Evolutionary conservation across 2,113 vertebrate species (phyloP).

Genomic region (Pelecanus crispus): DNA sequence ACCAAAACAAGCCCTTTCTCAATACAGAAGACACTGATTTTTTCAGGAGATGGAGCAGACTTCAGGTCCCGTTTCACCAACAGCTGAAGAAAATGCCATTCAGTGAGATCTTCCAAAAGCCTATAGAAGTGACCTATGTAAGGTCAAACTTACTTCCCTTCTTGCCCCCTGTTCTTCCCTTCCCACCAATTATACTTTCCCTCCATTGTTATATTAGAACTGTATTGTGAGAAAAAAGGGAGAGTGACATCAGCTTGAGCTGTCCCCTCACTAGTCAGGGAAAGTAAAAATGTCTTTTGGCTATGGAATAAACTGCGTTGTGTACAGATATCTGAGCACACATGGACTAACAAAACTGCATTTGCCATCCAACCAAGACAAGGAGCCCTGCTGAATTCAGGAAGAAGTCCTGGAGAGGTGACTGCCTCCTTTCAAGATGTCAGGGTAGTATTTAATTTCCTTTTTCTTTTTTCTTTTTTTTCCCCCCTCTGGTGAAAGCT

Average conservation of each 20-base stretch:
- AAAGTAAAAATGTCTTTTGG: background rate
- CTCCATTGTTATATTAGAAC: background rate
- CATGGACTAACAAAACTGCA: background rate
- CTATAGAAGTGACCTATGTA: background rate
- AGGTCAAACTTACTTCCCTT: background rate
- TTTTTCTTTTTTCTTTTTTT: background rate
- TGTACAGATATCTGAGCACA: background rate
- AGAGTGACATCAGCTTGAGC: background rate
- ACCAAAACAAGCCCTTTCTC: background rate
- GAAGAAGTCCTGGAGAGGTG: background rate
- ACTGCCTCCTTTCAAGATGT: background rate
- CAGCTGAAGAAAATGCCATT: background rate
- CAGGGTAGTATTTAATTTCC: background rate
- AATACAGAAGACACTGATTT: background rate
- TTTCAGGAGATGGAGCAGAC: background rate
- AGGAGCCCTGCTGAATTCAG: background rate
- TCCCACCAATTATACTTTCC: background rate
- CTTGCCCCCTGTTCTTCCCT: background rate
- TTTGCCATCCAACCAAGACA: background rate
- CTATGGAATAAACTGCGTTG: background rate
- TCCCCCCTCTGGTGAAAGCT: background rate
- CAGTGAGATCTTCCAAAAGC: background rate
- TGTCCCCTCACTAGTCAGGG: background rate
- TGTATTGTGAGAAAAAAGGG: background rate
- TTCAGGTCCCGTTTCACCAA: background rate